phyloP scores from a whole-genome alignment of 1,140 invertebrate species.

The Halictus rubicundus region DNA sequence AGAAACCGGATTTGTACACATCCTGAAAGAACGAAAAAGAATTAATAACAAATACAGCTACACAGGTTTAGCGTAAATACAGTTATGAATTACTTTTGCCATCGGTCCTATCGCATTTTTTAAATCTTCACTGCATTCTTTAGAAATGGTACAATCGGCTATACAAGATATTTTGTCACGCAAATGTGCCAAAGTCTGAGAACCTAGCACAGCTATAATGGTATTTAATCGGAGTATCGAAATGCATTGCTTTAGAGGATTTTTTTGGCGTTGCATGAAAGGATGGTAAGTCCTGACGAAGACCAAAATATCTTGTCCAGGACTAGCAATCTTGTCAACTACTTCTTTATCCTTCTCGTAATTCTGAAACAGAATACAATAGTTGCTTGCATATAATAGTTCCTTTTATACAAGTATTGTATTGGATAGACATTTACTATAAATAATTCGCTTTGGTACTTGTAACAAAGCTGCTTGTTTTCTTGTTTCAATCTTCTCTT shows the following conservation, averaged over 20 bases:
- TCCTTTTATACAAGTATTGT: not conserved
- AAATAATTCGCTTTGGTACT: slow-evolving; percentile 49
- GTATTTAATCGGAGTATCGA: slow-evolving; percentile 76
- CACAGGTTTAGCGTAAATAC: slow-evolving; percentile 5
- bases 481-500: slow-evolving; percentile 26
- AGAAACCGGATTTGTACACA: slow-evolving; percentile 86
- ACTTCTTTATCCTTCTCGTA: slow-evolving; percentile 3
- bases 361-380: slow-evolving; percentile 38
- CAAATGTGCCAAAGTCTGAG: slow-evolving; percentile 84
- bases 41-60: slow-evolving; percentile 9
- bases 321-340: slow-evolving; percentile 8
- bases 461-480: slow-evolving; percentile 1
- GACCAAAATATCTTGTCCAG: slow-evolving; percentile 73
- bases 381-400: not conserved
- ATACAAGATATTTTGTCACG: slow-evolving; percentile 86
- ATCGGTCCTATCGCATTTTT: slow-evolving; percentile 69
- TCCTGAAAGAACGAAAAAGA: slow-evolving; percentile 78
- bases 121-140: slow-evolving; percentile 84
- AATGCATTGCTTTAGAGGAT: not conserved
- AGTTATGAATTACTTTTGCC: slow-evolving; percentile 78
- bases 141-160: slow-evolving; percentile 83
- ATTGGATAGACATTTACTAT: slow-evolving; percentile 33
- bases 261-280: not conserved
- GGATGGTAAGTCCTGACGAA: slow-evolving; percentile 78
- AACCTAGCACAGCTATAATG: slow-evolving; percentile 83